Evolutionary conservation across 2,797 vertebrate genomes (phyloP).

Genomic region (Champsocephalus esox): DNA sequence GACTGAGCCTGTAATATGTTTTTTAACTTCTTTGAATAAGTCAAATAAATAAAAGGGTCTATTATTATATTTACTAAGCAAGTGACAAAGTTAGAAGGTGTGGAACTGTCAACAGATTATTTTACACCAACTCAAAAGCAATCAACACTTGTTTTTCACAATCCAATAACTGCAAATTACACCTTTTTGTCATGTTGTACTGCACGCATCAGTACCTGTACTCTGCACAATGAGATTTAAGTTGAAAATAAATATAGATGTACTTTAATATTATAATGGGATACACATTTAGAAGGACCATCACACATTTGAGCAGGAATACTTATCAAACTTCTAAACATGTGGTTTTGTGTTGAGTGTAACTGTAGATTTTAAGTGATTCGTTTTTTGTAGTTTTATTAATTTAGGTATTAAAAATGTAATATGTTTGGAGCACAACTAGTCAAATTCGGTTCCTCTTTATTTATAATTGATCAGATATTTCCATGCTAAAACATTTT

Average conservation of each 20-base stretch:
- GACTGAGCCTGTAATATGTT: too few species aligned
- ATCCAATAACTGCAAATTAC: not conserved
- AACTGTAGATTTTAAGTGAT: too few species aligned
- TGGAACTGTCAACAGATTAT: not conserved
- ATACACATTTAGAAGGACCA: not conserved
- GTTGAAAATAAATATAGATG: not conserved
- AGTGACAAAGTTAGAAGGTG: not conserved
- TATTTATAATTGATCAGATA: not conserved
- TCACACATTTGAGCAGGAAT: not conserved
- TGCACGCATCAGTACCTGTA: not conserved
- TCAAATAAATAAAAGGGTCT: not conserved
- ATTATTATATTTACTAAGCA: not conserved
- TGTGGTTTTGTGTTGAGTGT: too few species aligned
- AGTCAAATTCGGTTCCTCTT: not conserved
- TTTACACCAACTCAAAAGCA: slow-evolving; percentile 11
- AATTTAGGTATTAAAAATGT: too few species aligned
- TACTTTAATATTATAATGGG: not conserved
- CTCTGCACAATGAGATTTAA: not conserved
- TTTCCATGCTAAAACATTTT: not conserved
- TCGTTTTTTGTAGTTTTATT: too few species aligned
- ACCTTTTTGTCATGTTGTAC: too few species aligned
- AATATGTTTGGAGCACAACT: not conserved
- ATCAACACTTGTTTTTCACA: slow-evolving; percentile 11
- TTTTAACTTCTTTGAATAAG: not conserved
- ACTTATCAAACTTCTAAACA: not conserved